These are phyloP conservation scores for Sebastes nivosus DNA, from an alignment of 2,797 vertebrate species.

Conservation along the genomic window DNA sequence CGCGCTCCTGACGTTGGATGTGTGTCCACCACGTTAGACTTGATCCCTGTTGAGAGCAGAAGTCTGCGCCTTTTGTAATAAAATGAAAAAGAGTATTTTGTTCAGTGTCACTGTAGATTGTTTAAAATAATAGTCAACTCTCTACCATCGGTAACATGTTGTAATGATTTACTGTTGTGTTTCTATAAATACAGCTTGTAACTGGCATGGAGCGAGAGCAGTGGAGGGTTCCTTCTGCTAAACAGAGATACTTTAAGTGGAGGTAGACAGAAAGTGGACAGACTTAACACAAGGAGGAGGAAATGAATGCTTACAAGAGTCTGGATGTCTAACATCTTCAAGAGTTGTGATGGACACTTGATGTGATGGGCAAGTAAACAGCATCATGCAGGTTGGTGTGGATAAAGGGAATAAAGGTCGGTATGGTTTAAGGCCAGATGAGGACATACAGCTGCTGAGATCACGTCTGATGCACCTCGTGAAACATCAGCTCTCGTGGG, in stretches of 20 bases:
- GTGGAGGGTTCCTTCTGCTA: slow-evolving; percentile 19
- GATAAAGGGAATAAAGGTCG: slow-evolving; percentile 24
- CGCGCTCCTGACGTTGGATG: too few species aligned
- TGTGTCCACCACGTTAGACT: neutral
- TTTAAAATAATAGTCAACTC: slow-evolving; percentile 53
- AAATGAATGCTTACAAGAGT: slow-evolving; percentile 18
- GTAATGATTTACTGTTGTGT: slow-evolving; percentile 55
- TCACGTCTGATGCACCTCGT: slow-evolving; percentile 94
- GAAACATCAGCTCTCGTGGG: slow-evolving; percentile 94
- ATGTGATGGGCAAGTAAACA: neutral
- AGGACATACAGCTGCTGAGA: slow-evolving; percentile 28
- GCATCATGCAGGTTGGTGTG: slow-evolving; percentile 52
- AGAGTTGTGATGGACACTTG: slow-evolving; percentile 19
- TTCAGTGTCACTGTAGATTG: slow-evolving; percentile 15
- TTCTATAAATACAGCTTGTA: slow-evolving; percentile 52
- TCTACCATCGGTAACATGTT: slow-evolving; percentile 31
- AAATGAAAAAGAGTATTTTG: neutral
- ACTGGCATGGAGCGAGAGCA: slow-evolving; percentile 18
- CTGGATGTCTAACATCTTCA: slow-evolving; percentile 25
- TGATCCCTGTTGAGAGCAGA: slow-evolving; percentile 9
- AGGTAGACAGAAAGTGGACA: slow-evolving; percentile 64
- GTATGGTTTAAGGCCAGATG: slow-evolving; percentile 54
- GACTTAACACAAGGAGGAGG: slow-evolving; percentile 15
- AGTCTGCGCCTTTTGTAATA: neutral
- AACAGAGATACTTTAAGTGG: slow-evolving; percentile 42